Conservation (phyloP, 2,888 invertebrate species). For the Ernsta delagoae region DNA sequence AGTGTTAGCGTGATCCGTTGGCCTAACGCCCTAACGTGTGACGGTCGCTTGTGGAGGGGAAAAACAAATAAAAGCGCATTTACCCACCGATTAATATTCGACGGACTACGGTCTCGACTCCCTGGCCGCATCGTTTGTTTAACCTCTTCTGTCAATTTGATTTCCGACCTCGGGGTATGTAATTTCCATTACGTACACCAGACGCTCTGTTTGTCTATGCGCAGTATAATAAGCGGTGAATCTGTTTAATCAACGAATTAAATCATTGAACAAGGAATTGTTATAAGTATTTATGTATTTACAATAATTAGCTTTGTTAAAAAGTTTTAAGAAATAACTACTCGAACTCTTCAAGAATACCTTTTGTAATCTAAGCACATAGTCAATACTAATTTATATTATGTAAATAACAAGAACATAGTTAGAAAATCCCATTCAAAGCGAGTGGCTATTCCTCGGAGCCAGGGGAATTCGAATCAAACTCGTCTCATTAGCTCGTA, state of each 20-base stretch:
- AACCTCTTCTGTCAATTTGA: slow-evolving; percentile 85
- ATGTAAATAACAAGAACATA: slow-evolving; percentile 36
- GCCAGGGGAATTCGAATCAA: slow-evolving; percentile 76
- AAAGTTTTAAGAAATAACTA: neutral
- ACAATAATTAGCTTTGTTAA: no score
- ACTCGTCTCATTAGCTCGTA: slow-evolving; percentile 81
- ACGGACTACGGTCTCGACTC: slow-evolving; percentile 61
- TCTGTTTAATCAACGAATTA: slow-evolving; percentile 58
- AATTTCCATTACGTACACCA: slow-evolving; percentile 80
- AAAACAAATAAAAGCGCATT: slow-evolving; percentile 82
- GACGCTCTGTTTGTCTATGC: slow-evolving; percentile 76
- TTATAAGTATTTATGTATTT: no score
- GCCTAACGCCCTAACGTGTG: slow-evolving; percentile 46
- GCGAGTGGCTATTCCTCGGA: slow-evolving; percentile 58
- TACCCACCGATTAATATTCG: slow-evolving; percentile 79
- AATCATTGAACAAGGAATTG: slow-evolving; percentile 10
- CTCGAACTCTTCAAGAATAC: neutral
- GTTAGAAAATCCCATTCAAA: slow-evolving; percentile 47
- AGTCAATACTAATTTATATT: slow-evolving; percentile 2
- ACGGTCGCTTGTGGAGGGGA: slow-evolving; percentile 56
- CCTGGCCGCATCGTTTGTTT: slow-evolving; percentile 82
- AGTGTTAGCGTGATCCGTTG: slow-evolving; percentile 51
- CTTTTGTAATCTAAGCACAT: neutral
- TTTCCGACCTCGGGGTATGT: slow-evolving; percentile 82
- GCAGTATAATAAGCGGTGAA: slow-evolving; percentile 65